Percentiles rank a stretch among this genome's conserved stretches.
Conservation (phyloP, 1,140 invertebrate genomes). For the Drosophila leontia region DNA sequence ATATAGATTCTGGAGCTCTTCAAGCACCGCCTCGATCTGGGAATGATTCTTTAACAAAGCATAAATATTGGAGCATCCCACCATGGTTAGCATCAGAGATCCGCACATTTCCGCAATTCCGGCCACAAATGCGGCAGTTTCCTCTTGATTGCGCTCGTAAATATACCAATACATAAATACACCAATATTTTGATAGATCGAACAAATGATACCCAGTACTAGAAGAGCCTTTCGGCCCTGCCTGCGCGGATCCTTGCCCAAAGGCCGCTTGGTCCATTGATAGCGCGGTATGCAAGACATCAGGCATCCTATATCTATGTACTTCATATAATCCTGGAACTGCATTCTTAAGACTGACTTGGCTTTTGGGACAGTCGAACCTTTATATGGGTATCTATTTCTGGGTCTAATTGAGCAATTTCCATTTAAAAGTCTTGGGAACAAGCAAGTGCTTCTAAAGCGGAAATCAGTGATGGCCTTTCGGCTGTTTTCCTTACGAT, state of each 20-base stretch:
- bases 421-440: conserved; percentile 1
- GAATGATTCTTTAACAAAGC: conserved; percentile 39
- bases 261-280: conserved; percentile 23
- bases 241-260: background rate
- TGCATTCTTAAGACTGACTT: conserved; percentile 47
- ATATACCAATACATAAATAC: conserved; percentile 48
- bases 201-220: conserved; percentile 43
- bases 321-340: conserved; percentile 52
- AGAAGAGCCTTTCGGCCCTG: conserved; percentile 19
- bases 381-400: conserved; percentile 39
- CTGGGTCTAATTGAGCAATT: conserved; percentile 12
- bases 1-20: conserved; percentile 56
- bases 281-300: conserved; percentile 35
- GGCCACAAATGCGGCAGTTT: conserved; percentile 25
- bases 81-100: conserved; percentile 52
- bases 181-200: conserved; percentile 67
- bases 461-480: background rate
- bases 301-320: conserved; percentile 53
- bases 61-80: conserved; percentile 55
- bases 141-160: conserved; percentile 3
- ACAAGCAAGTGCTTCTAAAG: background rate
- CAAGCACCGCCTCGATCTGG: conserved; percentile 47
- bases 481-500: background rate
- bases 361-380: background rate
- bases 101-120: conserved; percentile 60